Evolutionary conservation across 2,888 invertebrate species (phyloP), one percentile per base, ranked within the genome.

Genomic region (Drosophila nr. medialis): DNA sequence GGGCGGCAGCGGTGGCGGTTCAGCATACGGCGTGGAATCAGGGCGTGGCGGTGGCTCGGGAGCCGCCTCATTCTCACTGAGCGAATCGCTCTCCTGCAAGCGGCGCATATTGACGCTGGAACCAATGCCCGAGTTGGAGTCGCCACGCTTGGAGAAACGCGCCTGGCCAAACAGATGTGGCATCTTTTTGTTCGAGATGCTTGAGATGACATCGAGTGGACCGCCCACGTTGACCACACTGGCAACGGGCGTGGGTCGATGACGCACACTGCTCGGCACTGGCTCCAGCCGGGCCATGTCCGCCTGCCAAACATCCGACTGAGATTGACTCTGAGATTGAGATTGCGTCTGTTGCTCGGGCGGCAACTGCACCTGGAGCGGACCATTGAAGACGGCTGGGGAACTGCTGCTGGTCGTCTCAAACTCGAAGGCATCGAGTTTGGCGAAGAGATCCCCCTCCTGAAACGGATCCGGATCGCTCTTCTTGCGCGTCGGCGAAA

Each of bases 391-490:
- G 64, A 94, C 94, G n/a, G 58, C 32, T 2, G 60, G 36, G 18
- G 67, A 36, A 5, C 80, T 92, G 93, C 84, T 75, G 84, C 10
- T 81, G 76, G 55, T 49, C 38, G 92, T 82, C 40, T 92, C 92
- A 65, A 93, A 93, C 71, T 93, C 93, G 68, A 93, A 93, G 32
- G 93, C 92, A 77, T 93, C 93, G 65, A 93, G 81, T 70, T 93
- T 93, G 61, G 92, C 89, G 70, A 93, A 93, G 48, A 93, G 90
- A 80, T 93, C 93, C n/a, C 92, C 91, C 50, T 93, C 93, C 67
- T 96, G 96, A 92, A 96, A 96, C 18, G 96, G 96, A 93, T 96
- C 96, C 49, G 96, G 96, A 93, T 96, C 96, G 58, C 93, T 93
- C 83, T 93, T 93, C 74, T 93, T 93, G 58, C 93, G 92, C 4